Conservation (phyloP, 2,888 invertebrate genomes). For the Orchestes rusci region DNA sequence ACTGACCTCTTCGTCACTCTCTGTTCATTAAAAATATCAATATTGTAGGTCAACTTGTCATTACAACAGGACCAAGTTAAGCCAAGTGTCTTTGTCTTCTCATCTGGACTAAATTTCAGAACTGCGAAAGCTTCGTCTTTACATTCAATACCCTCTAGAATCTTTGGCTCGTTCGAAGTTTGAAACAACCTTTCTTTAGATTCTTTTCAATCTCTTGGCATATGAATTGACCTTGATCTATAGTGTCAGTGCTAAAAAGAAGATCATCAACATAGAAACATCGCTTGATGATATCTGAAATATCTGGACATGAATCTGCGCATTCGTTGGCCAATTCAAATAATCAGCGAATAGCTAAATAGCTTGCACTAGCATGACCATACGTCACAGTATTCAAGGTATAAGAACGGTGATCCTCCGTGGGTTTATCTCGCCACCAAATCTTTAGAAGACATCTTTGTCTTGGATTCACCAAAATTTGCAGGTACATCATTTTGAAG, state of each 20-base stretch:
- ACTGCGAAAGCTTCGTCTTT: too few species aligned
- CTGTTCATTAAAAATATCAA: too few species aligned
- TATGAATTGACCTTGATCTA: too few species aligned
- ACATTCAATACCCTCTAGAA: too few species aligned
- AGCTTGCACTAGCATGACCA: constrained; percentile 16
- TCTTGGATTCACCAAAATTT: constrained; percentile 9
- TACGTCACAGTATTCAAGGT: constrained; percentile 23
- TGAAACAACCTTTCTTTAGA: too few species aligned
- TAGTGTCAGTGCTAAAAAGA: constrained; percentile 12
- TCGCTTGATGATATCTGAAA: constrained; percentile 13
- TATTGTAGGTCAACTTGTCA: too few species aligned
- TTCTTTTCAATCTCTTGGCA: too few species aligned
- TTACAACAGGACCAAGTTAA: too few species aligned
- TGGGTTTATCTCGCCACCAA: constrained; percentile 14
- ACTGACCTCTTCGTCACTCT: too few species aligned
- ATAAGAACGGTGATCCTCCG: constrained; percentile 14
- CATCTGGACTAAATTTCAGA: too few species aligned
- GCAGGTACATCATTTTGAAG: constrained; percentile 16
- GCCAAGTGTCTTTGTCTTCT: too few species aligned
- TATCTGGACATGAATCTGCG: constrained; percentile 4
- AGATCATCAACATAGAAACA: constrained; percentile 26
- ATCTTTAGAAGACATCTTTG: constrained; percentile 15
- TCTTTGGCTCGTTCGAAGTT: too few species aligned
- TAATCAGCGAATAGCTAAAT: constrained; percentile 19
- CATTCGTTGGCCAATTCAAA: constrained; percentile 13